These are phyloP conservation scores for Platerodrilus igneus DNA, from an alignment of 2,888 invertebrate genomes.

Conservation along the genomic window DNA sequence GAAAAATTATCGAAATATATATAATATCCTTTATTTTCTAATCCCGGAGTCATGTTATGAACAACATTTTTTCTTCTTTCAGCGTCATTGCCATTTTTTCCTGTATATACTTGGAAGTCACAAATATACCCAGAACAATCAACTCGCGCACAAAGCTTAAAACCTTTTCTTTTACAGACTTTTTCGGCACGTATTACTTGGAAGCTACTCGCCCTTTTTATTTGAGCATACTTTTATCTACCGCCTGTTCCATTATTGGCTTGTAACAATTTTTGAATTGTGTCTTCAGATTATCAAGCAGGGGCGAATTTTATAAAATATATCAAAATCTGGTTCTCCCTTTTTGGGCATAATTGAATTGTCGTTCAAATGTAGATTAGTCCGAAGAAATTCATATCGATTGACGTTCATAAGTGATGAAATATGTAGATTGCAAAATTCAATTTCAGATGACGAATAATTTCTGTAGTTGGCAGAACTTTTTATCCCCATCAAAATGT, in stretches of 20 bases:
- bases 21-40: too few species aligned
- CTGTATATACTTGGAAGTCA: constrained; percentile 6
- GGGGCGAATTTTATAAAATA: constrained; percentile 26
- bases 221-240: constrained; percentile 26
- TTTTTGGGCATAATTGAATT: constrained; percentile 17
- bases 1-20: constrained; percentile 1
- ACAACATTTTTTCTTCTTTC: too few species aligned
- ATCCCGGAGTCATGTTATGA: too few species aligned
- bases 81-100: not conserved
- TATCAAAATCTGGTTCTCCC: constrained; percentile 19
- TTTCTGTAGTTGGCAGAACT: constrained; percentile 22
- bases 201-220: constrained; percentile 15
- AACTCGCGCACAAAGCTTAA: constrained; percentile 25
- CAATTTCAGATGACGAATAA: constrained; percentile 19
- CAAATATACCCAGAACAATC: constrained; percentile 12
- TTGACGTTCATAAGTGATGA: too few species aligned
- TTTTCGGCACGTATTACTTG: constrained; percentile 25
- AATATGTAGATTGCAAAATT: constrained; percentile 21
- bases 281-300: constrained; percentile 13
- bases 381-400: constrained; percentile 21
- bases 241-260: constrained; percentile 15
- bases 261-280: constrained; percentile 15
- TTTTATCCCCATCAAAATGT: constrained; percentile 27
- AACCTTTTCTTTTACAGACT: constrained; percentile 26
- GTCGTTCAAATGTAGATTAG: constrained; percentile 27